These are phyloP conservation scores for Drosophila aff. DNA, from an alignment of 1,140 invertebrate genomes.

Conservation along the genomic window DNA sequence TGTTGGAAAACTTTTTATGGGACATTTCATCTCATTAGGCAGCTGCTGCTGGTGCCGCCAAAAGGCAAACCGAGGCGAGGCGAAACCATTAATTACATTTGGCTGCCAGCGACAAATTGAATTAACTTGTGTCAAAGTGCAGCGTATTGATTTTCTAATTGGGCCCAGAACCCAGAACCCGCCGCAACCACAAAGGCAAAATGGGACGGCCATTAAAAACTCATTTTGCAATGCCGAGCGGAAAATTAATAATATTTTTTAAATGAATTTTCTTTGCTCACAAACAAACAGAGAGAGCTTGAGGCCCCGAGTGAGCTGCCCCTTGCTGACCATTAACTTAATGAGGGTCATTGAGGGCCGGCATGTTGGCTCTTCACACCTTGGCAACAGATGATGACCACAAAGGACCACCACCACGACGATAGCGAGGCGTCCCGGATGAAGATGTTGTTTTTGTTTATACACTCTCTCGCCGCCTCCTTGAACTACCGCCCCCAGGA, in stretches of 20 bases:
- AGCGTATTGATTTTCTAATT: constrained; percentile 79
- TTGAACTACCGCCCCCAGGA: constrained; percentile 36
- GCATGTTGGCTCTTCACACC: constrained; percentile 72
- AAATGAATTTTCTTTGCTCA: constrained; percentile 60
- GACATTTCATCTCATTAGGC: constrained; percentile 53
- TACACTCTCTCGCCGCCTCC: constrained; percentile 18
- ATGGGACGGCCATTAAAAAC: constrained; percentile 51
- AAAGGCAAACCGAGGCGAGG: constrained; percentile 42
- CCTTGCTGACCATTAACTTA: constrained; percentile 71
- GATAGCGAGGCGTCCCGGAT: background rate
- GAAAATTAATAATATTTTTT: constrained; percentile 64
- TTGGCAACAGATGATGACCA: constrained; percentile 53
- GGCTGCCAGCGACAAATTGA: constrained; percentile 65
- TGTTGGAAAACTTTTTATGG: constrained; percentile 42
- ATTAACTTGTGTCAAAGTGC: constrained; percentile 78
- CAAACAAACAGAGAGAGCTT: constrained; percentile 33
- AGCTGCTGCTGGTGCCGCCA: constrained; percentile 29
- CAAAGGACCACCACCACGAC: constrained; percentile 22
- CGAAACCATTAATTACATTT: constrained; percentile 63
- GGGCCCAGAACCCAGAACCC: constrained; percentile 26
- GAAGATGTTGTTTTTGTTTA: constrained; percentile 62
- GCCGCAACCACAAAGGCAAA: constrained; percentile 28
- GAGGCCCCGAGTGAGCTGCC: background rate
- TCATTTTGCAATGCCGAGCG: constrained; percentile 51
- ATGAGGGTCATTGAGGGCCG: constrained; percentile 75